Evolutionary conservation across 2,113 vertebrate genomes (phyloP).

Genomic region (Leucoraja erinaceus): DNA sequence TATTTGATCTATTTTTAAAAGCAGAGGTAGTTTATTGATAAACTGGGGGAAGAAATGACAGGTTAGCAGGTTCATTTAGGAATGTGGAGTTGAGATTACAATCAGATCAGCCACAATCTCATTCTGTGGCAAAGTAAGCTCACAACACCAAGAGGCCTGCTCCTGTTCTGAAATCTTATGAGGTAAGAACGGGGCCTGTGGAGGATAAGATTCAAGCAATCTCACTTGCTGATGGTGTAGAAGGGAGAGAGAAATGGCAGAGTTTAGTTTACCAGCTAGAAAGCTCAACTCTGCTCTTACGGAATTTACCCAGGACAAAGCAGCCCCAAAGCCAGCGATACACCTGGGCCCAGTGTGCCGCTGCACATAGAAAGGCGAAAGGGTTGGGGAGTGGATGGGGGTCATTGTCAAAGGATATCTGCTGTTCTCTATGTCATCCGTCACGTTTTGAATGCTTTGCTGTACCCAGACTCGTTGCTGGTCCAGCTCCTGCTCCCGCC

Average conservation of each 20-base stretch:
- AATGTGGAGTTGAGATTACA: too few species aligned
- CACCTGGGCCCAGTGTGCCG: not conserved
- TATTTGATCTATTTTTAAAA: too few species aligned
- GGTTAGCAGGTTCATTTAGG: too few species aligned
- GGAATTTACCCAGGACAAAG: not conserved
- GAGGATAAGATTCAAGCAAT: not conserved
- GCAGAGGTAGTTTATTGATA: too few species aligned
- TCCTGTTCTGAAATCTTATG: too few species aligned
- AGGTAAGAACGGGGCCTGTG: not conserved
- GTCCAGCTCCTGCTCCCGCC: conserved; percentile 85
- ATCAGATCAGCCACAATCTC: too few species aligned
- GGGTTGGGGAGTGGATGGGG: not conserved
- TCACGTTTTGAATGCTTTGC: conserved; percentile 96
- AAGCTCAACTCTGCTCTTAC: not conserved
- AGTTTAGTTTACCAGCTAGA: not conserved
- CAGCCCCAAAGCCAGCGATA: not conserved
- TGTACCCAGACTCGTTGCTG: conserved; percentile 97
- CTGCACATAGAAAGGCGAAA: not conserved
- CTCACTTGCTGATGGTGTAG: not conserved
- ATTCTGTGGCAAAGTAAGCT: too few species aligned
- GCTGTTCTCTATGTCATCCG: conserved; percentile 90
- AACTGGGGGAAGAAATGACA: too few species aligned
- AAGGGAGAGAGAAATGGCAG: not conserved
- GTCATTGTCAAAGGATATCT: conserved; percentile 78
- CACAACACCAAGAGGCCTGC: too few species aligned